Conservation (phyloP, 2,888 invertebrate genomes). For the Drosophila koepferae region DNA sequence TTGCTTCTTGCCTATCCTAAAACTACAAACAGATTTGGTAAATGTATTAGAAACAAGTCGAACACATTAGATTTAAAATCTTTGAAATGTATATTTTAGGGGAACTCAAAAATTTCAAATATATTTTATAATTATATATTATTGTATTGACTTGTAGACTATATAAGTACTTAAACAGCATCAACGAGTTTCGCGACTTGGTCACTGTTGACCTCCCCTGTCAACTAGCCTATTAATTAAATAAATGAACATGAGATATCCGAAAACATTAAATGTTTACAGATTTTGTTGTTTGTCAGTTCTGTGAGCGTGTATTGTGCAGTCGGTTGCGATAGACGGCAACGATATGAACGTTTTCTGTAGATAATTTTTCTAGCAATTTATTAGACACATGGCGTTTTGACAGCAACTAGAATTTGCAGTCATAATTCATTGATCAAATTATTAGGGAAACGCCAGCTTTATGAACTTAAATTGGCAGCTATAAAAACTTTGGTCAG, state of each 20-base stretch:
- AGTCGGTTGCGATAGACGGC: not conserved
- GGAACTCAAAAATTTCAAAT: too few relatives aligned
- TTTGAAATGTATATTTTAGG: too few relatives aligned
- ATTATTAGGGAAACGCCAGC: conserved; percentile 55
- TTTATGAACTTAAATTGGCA: conserved; percentile 62
- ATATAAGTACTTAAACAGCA: too few relatives aligned
- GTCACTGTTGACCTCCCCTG: too few relatives aligned
- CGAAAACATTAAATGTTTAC: too few relatives aligned
- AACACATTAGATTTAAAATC: not conserved
- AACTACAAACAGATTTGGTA: not conserved
- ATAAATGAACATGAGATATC: too few relatives aligned
- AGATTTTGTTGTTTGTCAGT: not conserved
- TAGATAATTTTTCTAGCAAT: conserved; percentile 63
- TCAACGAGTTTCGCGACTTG: too few relatives aligned
- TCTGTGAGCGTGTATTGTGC: not conserved
- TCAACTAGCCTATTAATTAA: too few relatives aligned
- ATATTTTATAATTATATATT: too few relatives aligned
- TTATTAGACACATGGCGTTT: conserved; percentile 56
- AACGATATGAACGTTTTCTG: not conserved
- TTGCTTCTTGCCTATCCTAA: not conserved
- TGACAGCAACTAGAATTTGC: conserved; percentile 54
- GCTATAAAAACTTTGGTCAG: conserved; percentile 34
- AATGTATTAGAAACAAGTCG: not conserved
- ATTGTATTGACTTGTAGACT: too few relatives aligned
- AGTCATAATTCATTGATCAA: conserved; percentile 72